Evolutionary conservation across 2,797 vertebrate genomes (phyloP).

Genomic region (Gallinago solitaria): DNA sequence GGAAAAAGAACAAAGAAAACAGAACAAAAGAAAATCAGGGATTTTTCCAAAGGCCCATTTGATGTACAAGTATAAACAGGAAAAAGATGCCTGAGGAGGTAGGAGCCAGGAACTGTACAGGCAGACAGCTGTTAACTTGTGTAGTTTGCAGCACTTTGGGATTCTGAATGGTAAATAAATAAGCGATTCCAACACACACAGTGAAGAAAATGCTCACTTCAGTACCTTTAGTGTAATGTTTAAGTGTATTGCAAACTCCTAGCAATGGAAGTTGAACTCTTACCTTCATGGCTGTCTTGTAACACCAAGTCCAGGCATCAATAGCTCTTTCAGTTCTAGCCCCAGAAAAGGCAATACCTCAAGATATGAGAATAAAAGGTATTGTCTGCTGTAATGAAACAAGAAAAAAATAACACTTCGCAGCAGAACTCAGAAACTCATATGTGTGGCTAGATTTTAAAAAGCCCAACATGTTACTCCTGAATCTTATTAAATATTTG

Average conservation of each 20-base stretch:
- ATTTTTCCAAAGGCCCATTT: conserved; percentile 66
- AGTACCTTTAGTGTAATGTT: neutral
- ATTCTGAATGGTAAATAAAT: neutral
- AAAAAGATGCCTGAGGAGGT: conserved; percentile 55
- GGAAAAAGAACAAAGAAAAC: conserved; percentile 73
- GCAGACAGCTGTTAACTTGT: conserved; percentile 35
- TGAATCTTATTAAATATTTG: neutral
- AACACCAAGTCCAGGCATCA: neutral
- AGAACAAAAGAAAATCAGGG: conserved; percentile 63
- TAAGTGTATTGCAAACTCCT: neutral
- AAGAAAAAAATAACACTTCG: neutral
- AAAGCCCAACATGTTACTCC: neutral
- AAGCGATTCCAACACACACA: neutral
- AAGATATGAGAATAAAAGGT: neutral
- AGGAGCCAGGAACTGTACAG: conserved; percentile 21
- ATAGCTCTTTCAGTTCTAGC: neutral
- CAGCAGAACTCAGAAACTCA: neutral
- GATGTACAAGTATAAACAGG: conserved; percentile 74
- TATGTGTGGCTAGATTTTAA: rapidly evolving
- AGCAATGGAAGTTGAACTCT: neutral
- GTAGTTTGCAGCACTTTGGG: neutral
- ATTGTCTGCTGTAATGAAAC: neutral
- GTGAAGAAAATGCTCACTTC: neutral
- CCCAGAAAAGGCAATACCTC: neutral
- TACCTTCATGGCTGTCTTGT: neutral